Percentiles rank a stretch among this genome's conserved stretches.
Evolutionary conservation across 2,113 vertebrate species (phyloP).

Genomic region (Speoplatyrhinus poulsoni): DNA sequence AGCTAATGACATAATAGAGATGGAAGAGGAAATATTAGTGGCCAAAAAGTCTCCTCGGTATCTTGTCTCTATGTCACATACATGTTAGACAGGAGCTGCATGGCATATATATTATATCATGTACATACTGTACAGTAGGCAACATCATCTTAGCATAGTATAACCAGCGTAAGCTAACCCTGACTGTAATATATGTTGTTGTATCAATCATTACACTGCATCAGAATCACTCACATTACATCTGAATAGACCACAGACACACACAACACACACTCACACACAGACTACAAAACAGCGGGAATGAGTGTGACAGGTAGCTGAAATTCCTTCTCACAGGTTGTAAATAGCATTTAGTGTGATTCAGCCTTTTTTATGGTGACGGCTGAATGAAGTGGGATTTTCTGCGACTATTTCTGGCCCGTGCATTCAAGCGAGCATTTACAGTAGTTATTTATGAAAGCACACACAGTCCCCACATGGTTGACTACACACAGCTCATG

Average conservation of each 20-base stretch:
- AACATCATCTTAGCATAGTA: no score
- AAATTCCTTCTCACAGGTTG: constrained; percentile 23
- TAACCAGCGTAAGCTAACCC: neutral
- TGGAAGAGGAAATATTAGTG: no score
- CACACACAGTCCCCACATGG: neutral
- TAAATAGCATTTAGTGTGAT: constrained; percentile 67
- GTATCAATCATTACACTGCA: neutral
- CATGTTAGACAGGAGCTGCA: no score
- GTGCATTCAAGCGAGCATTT: neutral
- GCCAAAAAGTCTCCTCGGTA: no score
- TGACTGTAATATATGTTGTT: neutral
- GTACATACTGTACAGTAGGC: no score
- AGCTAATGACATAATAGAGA: no score
- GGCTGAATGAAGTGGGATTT: constrained; percentile 36
- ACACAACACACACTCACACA: neutral
- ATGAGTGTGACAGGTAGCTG: constrained; percentile 15
- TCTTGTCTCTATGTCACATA: no score
- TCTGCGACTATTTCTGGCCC: constrained; percentile 32
- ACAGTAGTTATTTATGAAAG: neutral
- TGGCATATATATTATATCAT: no score
- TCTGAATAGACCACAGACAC: neutral
- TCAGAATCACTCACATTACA: no score
- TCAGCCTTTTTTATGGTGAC: constrained; percentile 41
- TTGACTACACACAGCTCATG: no score
- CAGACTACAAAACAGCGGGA: constrained; percentile 32